phyloP scores from a whole-genome alignment of 2,888 invertebrate species.

The Pocota personata region DNA sequence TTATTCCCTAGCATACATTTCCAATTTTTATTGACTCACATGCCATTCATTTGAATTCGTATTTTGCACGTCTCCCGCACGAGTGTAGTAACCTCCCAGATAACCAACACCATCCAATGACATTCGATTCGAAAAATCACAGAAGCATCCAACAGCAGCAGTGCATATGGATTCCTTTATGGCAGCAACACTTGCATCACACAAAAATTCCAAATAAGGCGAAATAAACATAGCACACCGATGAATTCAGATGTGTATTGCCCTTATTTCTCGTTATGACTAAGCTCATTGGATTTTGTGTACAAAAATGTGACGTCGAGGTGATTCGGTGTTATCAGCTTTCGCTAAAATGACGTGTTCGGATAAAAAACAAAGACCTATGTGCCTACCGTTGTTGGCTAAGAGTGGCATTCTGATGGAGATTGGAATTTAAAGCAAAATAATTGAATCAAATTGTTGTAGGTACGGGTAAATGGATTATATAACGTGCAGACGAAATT shows the following conservation, averaged over 20 bases:
- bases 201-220: slow-evolving; percentile 55
- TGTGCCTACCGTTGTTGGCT: neutral
- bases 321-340: slow-evolving; percentile 57
- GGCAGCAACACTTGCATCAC: slow-evolving; percentile 46
- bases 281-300: slow-evolving; percentile 60
- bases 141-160: slow-evolving; percentile 31
- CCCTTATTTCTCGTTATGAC: slow-evolving; percentile 65
- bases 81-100: slow-evolving; percentile 20
- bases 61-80: slow-evolving; percentile 4
- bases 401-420: slow-evolving; percentile 3
- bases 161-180: slow-evolving; percentile 38
- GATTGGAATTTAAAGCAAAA: neutral
- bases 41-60: slow-evolving; percentile 17
- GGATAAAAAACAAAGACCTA: slow-evolving; percentile 9
- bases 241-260: slow-evolving; percentile 27
- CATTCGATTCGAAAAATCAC: slow-evolving; percentile 14
- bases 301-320: slow-evolving; percentile 41
- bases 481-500: neutral
- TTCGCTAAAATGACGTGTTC: slow-evolving; percentile 68
- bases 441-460: neutral
- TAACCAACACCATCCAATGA: slow-evolving; percentile 23
- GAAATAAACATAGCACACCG: slow-evolving; percentile 40
- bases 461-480: neutral
- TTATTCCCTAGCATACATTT: slow-evolving; percentile 27
- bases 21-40: slow-evolving; percentile 38